These are phyloP conservation scores for Rhagonycha fulva DNA, from an alignment of 2,888 invertebrate genomes.

Conservation along the genomic window DNA sequence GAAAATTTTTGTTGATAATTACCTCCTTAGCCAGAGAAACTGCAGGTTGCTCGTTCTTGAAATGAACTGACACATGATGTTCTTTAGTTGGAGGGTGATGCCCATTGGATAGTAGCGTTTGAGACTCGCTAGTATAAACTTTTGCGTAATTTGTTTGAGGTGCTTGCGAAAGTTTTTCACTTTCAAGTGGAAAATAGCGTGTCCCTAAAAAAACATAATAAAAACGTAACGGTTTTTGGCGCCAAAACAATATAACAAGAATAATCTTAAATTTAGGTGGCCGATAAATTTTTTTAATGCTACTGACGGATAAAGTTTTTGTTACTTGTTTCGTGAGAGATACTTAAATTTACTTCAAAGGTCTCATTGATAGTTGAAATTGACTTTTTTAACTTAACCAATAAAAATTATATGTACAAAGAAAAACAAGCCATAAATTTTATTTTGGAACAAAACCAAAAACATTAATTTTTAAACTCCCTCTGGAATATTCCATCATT, in stretches of 20 bases:
- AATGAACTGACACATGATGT: conserved; percentile 31
- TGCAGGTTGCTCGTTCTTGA: conserved; percentile 30
- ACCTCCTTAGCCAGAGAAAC: conserved; percentile 25
- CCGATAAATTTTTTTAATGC: neutral
- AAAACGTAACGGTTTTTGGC: neutral
- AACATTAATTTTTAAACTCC: neutral
- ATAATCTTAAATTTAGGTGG: neutral
- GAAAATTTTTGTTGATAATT: neutral
- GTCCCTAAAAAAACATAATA: conserved; percentile 29
- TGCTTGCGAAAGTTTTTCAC: conserved; percentile 28
- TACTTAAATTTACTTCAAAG: neutral
- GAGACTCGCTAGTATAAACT: conserved; percentile 8
- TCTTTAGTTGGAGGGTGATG: conserved; percentile 31
- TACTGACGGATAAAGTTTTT: neutral
- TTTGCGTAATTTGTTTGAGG: conserved; percentile 30
- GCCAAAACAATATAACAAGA: neutral
- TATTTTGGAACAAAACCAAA: neutral
- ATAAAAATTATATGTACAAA: neutral
- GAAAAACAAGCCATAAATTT: neutral
- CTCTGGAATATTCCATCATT: neutral
- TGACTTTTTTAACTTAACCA: neutral
- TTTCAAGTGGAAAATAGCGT: conserved; percentile 35
- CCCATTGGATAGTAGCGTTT: conserved; percentile 24
- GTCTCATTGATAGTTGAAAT: neutral
- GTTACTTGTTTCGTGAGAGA: neutral